Base-by-base conservation (phyloP, 2,888 invertebrate species). In the Pristionchus japonicus region DNA sequence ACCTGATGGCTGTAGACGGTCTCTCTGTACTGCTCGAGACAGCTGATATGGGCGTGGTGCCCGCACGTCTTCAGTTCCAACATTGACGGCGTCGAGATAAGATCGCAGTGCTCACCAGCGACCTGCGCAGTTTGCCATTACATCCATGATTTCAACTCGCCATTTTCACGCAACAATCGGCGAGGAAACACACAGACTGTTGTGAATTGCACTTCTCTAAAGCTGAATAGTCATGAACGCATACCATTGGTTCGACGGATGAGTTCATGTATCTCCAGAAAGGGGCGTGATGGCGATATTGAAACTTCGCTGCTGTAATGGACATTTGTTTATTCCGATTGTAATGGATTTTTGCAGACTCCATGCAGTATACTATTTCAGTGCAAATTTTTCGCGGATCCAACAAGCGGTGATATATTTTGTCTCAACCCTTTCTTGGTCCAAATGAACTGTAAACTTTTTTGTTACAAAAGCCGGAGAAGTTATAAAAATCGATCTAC, bases 21-120 rank as follows among this genome's bases (percentile, higher is more conserved):
- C 17, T 96, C 96, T 93, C 98, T 96, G 95, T 99, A 99, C 0
- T 97, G 96, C 94, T 97, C 97, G 93, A 98, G 96, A 95, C 99
- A 99, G 94, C 97, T 97, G 93, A 98, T 96, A 95, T 99, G 99
- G 89, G 99, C 96, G 95, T 98, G 97, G 95, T 99, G 99, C 0
- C 99, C 98, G 95, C 99, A 99, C 1, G 98, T 97, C 95, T 97
- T 97, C 87, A 97, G 97, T 95, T 97, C 97, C 13, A 61, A 20
- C 40, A 52, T 57, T 17, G 80, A 52, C 23, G 86, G 67, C 49
- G 43, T 47, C 23, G 57, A 1, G 49, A 86, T 37, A 15, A 86
- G 47, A 27, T 86, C 86, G n/a, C 31, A 86, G 31, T 70, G 31
- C 20, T 67, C 47, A 40, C 86, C 86, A 27, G 47, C 34, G 17